These are phyloP conservation scores for Syngnathus typhle DNA, from an alignment of 2,113 vertebrate species.

Conservation along the genomic window DNA sequence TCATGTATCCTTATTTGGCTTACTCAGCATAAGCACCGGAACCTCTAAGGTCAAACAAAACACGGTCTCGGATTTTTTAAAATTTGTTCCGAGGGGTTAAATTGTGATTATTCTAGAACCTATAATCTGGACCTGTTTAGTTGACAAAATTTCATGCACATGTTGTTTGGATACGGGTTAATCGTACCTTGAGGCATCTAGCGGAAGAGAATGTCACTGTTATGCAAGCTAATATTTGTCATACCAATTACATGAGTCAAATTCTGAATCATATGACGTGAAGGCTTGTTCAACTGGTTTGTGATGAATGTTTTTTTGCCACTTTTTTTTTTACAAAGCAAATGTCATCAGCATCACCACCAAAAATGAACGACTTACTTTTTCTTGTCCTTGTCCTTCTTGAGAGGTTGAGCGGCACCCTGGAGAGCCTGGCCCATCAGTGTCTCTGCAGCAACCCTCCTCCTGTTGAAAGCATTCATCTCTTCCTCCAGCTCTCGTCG, in stretches of 20 bases:
- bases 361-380: conserved; percentile 75
- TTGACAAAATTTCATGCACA: no score
- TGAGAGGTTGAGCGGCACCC: conserved; percentile 78
- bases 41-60: neutral
- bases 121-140: no score
- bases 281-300: neutral
- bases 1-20: neutral
- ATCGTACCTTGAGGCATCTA: no score
- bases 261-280: neutral
- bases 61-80: no score
- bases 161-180: no score
- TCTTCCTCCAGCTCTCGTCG: conserved; percentile 85
- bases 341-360: neutral
- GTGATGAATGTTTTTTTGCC: neutral
- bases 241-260: neutral
- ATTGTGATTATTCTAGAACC: no score
- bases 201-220: no score
- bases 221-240: no score
- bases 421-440: conserved; percentile 86
- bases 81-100: no score
- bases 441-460: conserved; percentile 84
- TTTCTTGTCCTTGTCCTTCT: conserved; percentile 95
- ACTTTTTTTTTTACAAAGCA: neutral
- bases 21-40: neutral
- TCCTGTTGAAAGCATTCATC: conserved; percentile 82